A percentile compares a stretch with the other conserved stretches of the same genome.
phyloP scores from a whole-genome alignment of 2,797 vertebrate species.

The Bradypodion ventrale region DNA sequence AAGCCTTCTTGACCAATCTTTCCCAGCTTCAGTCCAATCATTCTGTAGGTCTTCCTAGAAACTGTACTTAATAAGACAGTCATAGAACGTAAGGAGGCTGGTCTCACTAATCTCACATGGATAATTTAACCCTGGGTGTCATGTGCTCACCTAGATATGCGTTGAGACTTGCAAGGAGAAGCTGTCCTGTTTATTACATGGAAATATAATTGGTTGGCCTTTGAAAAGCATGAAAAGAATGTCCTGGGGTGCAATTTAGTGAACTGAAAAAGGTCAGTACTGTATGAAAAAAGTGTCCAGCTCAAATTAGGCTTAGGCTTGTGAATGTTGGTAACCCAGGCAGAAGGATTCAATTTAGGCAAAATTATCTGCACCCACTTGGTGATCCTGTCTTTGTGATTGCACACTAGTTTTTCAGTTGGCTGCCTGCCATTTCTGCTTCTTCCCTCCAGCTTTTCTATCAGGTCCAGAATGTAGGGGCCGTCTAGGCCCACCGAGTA shows the following conservation, averaged over 20 bases:
- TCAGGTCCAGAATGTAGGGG: too few relatives aligned
- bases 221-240: conserved; percentile 6
- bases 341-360: not conserved
- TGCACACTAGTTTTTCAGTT: not conserved
- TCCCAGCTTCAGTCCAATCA: not conserved
- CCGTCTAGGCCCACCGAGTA: not conserved
- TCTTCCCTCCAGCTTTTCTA: not conserved
- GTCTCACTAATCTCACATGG: too few relatives aligned
- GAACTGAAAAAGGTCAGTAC: not conserved
- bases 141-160: conserved; percentile 27
- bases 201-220: not conserved
- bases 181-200: not conserved
- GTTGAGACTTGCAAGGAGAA: conserved; percentile 34
- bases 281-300: too few relatives aligned
- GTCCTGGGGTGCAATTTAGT: not conserved
- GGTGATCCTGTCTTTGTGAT: not conserved
- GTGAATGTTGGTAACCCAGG: not conserved
- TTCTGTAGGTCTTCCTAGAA: not conserved
- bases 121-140: not conserved
- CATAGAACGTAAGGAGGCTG: too few relatives aligned
- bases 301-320: not conserved
- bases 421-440: not conserved
- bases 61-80: too few relatives aligned
- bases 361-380: not conserved
- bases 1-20: not conserved